Percentiles rank a stretch among this genome's conserved stretches.
These are phyloP conservation scores for Ophion ellenae DNA, from an alignment of 2,888 invertebrate genomes.

Conservation along the genomic window DNA sequence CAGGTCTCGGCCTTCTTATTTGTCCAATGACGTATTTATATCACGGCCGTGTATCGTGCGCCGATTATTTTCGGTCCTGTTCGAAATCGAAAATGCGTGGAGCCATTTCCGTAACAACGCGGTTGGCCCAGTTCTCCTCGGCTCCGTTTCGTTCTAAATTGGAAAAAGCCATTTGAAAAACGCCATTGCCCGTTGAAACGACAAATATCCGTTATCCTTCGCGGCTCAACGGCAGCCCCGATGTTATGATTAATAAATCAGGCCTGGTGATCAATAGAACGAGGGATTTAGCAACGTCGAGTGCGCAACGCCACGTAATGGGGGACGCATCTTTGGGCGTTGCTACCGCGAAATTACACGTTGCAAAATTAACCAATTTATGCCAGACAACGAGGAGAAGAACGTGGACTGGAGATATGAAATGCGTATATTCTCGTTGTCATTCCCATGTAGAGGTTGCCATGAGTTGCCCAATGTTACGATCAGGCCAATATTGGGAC, in stretches of 20 bases:
- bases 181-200: neutral
- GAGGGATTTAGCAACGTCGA: conserved; percentile 10
- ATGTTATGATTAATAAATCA: conserved; percentile 18
- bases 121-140: conserved; percentile 1
- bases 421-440: no score
- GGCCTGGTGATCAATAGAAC: neutral
- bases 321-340: no score
- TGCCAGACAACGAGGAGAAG: no score
- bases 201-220: conserved; percentile 6
- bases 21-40: neutral
- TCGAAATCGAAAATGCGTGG: conserved; percentile 19
- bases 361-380: no score
- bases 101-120: conserved; percentile 4
- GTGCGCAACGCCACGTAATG: no score
- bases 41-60: conserved; percentile 1
- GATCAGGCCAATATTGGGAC: no score
- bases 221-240: neutral
- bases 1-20: neutral
- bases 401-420: no score
- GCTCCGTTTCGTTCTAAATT: conserved; percentile 11
- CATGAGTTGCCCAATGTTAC: no score
- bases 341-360: no score
- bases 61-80: conserved; percentile 21
- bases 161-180: conserved; percentile 10
- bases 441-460: no score